phyloP scores from a whole-genome alignment of 2,888 invertebrate genomes.

The Syrphus vitripennis region DNA sequence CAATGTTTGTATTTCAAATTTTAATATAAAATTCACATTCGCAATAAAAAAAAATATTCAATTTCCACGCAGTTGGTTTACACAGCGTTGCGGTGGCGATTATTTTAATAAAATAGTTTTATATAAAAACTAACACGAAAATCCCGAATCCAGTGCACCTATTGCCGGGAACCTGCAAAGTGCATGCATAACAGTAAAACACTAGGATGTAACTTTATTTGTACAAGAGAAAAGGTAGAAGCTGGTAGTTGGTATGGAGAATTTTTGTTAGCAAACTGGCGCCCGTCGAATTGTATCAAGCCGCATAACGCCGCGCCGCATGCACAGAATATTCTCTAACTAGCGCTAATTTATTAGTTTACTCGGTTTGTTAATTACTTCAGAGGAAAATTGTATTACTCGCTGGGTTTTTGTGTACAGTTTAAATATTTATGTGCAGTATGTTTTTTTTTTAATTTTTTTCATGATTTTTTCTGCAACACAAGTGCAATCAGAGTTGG shows the following conservation, averaged over 20 bases:
- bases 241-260: neutral
- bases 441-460: neutral
- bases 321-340: constrained; percentile 22
- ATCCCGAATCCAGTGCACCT: neutral
- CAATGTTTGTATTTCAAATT: constrained; percentile 3
- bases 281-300: neutral
- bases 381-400: neutral
- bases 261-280: constrained; percentile 5
- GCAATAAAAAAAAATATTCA: neutral
- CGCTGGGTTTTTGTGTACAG: neutral
- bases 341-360: constrained; percentile 37
- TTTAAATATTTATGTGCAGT: constrained; percentile 12
- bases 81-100: neutral
- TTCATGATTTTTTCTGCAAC: neutral
- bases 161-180: neutral
- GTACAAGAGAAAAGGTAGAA: neutral
- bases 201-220: neutral
- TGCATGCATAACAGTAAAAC: neutral
- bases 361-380: constrained; percentile 43
- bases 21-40: neutral
- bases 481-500: neutral
- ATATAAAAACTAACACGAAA: neutral
- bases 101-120: neutral
- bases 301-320: neutral
- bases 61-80: neutral